Base-by-base conservation (phyloP, 2,888 invertebrate species). In the Dynastes grantii region DNA sequence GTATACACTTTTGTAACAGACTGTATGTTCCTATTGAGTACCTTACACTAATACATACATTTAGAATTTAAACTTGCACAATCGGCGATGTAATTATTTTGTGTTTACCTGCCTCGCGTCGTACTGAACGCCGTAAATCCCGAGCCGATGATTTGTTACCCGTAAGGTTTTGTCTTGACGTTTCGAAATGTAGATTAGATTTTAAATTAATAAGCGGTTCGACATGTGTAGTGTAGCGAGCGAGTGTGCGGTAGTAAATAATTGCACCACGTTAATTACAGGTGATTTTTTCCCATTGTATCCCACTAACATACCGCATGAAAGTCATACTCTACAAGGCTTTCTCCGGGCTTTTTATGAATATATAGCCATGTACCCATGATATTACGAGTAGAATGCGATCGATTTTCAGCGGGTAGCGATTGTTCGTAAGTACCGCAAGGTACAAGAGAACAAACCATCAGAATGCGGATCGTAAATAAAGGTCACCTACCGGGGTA, bases 181-280 rank as follows among this genome's bases (percentile, higher is more conserved):
- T 68, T 68, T 68, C 68, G 68, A 68, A 68, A 68, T 68, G 51
- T 68, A 68, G 51, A 68, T 68, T 68, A 68, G 68, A 68, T 49
- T 68, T 29, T 29, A 51, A 27, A 68, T 68, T 68, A 68, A 68
- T 68, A 68, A 68, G 29, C 51, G 29, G 63, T 63, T 29, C 51
- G 51, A 68, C 45, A 22, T 5, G 65, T 16, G 40, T 45, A 64
- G 37, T 58, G 68, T 68, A 51, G 27, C 68, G 29, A 45, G 4
- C 27, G 9, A 11, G n/a, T 13, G 49, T n/a, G 22, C 68, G 68
- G 32, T 51, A 68, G 68, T 68, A 68, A 68, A 68, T 68, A 68
- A 68, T 68, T 51, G 53, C n/a, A 51, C 16, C 29, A 49, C 49
- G 68, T 49, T 68, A 68, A 68, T 68, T 68, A 68, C 68, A 27